Percentiles rank a stretch among this genome's conserved stretches.
phyloP scores from a whole-genome alignment of 2,797 vertebrate species.

The Hippoglossus hippoglossus region DNA sequence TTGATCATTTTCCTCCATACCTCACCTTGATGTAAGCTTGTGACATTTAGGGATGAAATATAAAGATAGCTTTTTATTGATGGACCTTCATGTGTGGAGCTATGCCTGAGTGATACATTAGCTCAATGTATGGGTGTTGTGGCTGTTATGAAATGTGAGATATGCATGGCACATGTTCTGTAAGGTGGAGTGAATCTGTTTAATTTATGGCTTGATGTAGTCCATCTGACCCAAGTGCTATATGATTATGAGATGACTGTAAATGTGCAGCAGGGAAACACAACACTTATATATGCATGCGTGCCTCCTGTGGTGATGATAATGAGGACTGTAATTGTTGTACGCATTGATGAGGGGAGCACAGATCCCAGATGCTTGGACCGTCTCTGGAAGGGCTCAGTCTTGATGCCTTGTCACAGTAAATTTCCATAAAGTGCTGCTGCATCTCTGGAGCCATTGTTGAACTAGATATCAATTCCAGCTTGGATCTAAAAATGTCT shows the following conservation, averaged over 20 bases:
- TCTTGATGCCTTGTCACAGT: constrained; percentile 75
- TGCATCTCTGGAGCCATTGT: constrained; percentile 64
- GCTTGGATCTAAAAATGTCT: constrained; percentile 50
- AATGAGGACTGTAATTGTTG: constrained; percentile 75
- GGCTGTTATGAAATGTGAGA: constrained; percentile 78
- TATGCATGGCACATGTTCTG: constrained; percentile 76
- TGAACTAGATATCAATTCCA: constrained; percentile 56
- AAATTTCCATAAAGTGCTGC: constrained; percentile 70
- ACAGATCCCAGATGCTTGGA: constrained; percentile 68
- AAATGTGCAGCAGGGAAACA: constrained; percentile 59
- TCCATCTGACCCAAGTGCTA: constrained; percentile 57
- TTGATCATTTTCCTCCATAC: constrained; percentile 53
- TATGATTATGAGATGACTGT: constrained; percentile 65
- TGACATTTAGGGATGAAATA: constrained; percentile 68
- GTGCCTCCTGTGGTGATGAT: constrained; percentile 67
- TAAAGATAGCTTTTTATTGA: constrained; percentile 63
- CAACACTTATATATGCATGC: constrained; percentile 56
- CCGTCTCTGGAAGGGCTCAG: constrained; percentile 62
- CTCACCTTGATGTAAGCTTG: constrained; percentile 68
- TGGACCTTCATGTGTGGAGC: constrained; percentile 66
- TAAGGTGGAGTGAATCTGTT: constrained; percentile 66
- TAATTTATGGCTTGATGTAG: constrained; percentile 66
- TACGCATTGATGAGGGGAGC: constrained; percentile 60
- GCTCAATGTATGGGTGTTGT: constrained; percentile 62
- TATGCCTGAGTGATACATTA: constrained; percentile 60